Evolutionary conservation across 2,888 invertebrate genomes (phyloP).

Genomic region (Eulithis prunata): DNA sequence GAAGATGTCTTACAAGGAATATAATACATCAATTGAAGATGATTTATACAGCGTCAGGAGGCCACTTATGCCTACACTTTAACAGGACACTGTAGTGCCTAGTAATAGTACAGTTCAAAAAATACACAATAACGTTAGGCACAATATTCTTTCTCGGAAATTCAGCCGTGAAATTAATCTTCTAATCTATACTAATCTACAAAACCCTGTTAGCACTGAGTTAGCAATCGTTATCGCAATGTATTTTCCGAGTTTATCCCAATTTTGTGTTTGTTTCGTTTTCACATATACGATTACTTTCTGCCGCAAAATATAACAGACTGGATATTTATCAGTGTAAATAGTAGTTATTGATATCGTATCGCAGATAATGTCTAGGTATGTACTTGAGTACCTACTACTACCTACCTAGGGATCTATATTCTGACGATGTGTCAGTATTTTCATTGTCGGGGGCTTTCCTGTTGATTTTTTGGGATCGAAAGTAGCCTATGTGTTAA

Average conservation of each 20-base stretch:
- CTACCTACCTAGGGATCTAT: too few species aligned
- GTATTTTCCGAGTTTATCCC: not conserved
- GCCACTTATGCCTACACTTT: too few species aligned
- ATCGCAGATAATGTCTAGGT: slow-evolving; percentile 6
- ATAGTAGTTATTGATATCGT: slow-evolving; percentile 12
- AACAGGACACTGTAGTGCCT: too few species aligned
- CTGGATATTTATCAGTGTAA: slow-evolving; percentile 10
- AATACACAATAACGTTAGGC: not conserved
- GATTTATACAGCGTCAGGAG: too few species aligned
- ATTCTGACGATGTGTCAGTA: too few species aligned
- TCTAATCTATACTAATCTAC: not conserved
- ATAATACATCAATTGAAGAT: too few species aligned
- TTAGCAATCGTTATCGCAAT: not conserved
- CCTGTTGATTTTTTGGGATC: too few species aligned
- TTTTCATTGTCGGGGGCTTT: too few species aligned
- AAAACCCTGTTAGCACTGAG: slow-evolving; percentile 9
- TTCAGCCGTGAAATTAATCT: slow-evolving; percentile 6
- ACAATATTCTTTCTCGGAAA: not conserved
- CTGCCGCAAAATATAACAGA: not conserved
- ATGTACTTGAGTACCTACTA: not conserved
- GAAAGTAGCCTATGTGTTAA: too few species aligned
- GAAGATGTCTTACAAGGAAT: too few species aligned
- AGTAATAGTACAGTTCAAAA: too few species aligned
- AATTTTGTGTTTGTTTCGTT: not conserved
- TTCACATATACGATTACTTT: slow-evolving; percentile 2